Base-by-base conservation (phyloP, 1,140 invertebrate species). In the Lordiphosa mommai region DNA sequence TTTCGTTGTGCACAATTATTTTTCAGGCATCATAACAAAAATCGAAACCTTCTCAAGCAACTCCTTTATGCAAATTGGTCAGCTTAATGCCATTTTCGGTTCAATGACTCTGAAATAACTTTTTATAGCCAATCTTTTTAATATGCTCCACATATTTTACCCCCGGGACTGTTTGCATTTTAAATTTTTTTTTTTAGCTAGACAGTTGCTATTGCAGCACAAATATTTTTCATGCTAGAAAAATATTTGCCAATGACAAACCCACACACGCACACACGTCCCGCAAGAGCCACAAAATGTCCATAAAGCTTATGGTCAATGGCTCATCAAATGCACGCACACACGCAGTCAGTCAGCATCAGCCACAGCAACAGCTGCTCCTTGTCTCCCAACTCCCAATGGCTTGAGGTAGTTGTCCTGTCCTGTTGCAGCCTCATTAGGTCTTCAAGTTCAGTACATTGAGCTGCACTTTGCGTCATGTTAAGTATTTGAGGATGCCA, bases 151-250 rank as follows among this genome's bases (percentile, higher is more conserved):
- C 65, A 79, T 69, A 57, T 52, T n/a, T 27, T 32, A 33, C 5
- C 40, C 53, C 64, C 20, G 20, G 38, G 56, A 32, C 55, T 59
- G 49, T 50, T 55, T 80, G 74, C 52, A 79, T 47, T 60, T 58
- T 53, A 51, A 23, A 43, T 55, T 43, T 65, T 41, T 17, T 55
- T 43, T 65, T 41, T 17, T 36, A 56, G 36, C 51, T 57, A 47
- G 46, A 37, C 36, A 41, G 32, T 44, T 46, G 30, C 52, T 52
- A 23, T 57, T 37, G 40, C 14, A 47, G 57, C 8, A 37, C 41
- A 71, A 71, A 82, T 68, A 82, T 76, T 80, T 71, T 74, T 30
- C 27, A 43, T 82, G 66, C 59, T 63, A 70, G 59, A 59, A 57
- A 73, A 80, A 70, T 69, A 70, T 79, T 79, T 79, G 70, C 55